Percentiles rank a stretch among this genome's conserved stretches.
Conservation (phyloP, 2,797 vertebrate genomes). For the Onychomys torridus region DNA sequence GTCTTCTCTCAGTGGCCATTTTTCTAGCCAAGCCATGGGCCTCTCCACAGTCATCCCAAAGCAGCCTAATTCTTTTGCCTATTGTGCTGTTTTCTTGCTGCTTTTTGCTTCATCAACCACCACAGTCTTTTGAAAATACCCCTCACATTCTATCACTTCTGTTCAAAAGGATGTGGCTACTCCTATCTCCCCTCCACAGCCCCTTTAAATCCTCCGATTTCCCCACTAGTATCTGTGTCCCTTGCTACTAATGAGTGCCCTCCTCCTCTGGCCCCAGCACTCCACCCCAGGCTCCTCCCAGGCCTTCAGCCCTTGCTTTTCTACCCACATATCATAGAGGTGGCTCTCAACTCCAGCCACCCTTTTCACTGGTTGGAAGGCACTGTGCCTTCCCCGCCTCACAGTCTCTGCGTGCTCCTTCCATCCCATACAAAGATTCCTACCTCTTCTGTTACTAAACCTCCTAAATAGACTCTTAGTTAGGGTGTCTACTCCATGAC, state of each 20-base stretch:
- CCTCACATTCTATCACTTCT: not conserved
- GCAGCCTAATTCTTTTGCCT: not conserved
- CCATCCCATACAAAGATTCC: not conserved
- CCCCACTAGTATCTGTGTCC: not conserved
- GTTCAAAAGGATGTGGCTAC: not conserved
- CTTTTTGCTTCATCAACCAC: not conserved
- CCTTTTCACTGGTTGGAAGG: not conserved
- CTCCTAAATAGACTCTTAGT: not conserved
- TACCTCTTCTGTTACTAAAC: not conserved
- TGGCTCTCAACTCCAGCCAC: not conserved
- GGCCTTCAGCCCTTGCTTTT: not conserved
- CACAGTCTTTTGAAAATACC: not conserved
- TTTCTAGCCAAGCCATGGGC: not conserved
- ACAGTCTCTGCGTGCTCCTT: not conserved
- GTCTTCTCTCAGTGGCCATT: not conserved
- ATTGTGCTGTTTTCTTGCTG: not conserved
- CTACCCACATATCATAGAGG: fast-evolving
- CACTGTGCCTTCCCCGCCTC: not conserved
- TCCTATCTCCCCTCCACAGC: not conserved
- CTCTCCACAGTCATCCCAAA: not conserved
- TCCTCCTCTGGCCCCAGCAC: not conserved
- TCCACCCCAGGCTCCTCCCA: not conserved
- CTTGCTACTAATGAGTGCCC: not conserved
- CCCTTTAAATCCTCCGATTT: not conserved
- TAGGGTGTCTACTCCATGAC: no score